A percentile compares a stretch with the other conserved stretches of the same genome.
Conservation (phyloP, 2,888 invertebrate genomes). For the Melieria omissa region DNA sequence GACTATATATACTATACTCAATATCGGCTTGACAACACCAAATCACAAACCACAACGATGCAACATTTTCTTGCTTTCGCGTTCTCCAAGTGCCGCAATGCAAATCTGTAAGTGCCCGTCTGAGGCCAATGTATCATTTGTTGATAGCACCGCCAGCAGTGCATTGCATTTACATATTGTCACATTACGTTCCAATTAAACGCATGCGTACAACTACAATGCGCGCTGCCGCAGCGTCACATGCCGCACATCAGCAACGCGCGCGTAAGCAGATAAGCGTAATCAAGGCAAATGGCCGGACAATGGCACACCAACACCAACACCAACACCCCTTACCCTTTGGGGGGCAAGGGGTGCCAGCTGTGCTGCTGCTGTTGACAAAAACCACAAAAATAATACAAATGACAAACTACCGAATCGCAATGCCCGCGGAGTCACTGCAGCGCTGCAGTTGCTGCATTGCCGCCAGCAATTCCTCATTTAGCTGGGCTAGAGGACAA, state of each 20-base stretch:
- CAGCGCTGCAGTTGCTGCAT: conserved; percentile 17
- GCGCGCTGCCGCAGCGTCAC: too few species aligned
- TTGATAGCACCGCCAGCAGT: conserved; percentile 3
- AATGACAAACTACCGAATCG: too few species aligned
- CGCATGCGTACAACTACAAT: too few species aligned
- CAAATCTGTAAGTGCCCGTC: neutral
- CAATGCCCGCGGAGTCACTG: too few species aligned
- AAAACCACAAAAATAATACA: too few species aligned
- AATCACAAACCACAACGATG: too few species aligned
- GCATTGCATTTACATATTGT: neutral
- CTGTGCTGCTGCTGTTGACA: too few species aligned
- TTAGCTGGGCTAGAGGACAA: conserved; percentile 15
- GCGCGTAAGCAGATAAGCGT: neutral
- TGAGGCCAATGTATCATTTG: conserved; percentile 21
- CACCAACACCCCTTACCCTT: too few species aligned
- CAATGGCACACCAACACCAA: neutral
- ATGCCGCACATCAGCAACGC: neutral
- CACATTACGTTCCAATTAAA: too few species aligned
- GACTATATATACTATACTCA: too few species aligned
- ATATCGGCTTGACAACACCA: too few species aligned
- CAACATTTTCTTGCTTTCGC: neutral
- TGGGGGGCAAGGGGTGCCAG: too few species aligned
- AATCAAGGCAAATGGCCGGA: conserved; percentile 4
- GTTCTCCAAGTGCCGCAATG: neutral
- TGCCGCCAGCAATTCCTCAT: conserved; percentile 26